Evolutionary conservation across 2,797 vertebrate genomes (phyloP).

Genomic region (Sebastes taczanowskii): DNA sequence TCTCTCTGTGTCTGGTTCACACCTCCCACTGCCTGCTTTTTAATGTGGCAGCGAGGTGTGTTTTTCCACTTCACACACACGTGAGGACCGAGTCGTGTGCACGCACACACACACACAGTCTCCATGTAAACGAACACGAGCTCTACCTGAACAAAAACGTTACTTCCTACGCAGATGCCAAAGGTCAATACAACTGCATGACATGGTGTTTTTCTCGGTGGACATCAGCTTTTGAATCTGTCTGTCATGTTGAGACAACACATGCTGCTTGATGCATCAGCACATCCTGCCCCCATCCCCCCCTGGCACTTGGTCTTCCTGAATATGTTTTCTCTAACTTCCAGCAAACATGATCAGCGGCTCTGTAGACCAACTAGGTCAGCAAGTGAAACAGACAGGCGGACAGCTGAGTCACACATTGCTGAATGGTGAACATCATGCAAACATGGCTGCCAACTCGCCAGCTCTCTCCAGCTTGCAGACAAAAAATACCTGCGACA

Average conservation of each 20-base stretch:
- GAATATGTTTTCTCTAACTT: neutral
- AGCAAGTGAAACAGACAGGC: conserved; percentile 15
- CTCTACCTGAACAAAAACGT: neutral
- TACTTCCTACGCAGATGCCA: neutral
- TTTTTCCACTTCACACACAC: conserved; percentile 46
- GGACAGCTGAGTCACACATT: conserved; percentile 58
- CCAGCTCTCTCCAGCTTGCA: neutral
- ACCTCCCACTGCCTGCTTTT: conserved; percentile 12
- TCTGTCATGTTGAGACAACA: neutral
- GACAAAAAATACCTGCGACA: conserved; percentile 7
- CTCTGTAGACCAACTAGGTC: conserved; percentile 11
- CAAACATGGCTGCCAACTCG: conserved; percentile 4
- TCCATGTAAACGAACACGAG: neutral
- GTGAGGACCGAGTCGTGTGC: neutral
- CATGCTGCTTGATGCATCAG: neutral
- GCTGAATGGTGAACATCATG: conserved; percentile 22
- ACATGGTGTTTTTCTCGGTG: neutral
- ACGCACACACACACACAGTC: neutral
- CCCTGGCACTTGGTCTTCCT: neutral
- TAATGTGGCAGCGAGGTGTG: conserved; percentile 14
- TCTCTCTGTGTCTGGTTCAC: conserved; percentile 29
- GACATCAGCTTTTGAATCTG: neutral
- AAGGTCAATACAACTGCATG: neutral
- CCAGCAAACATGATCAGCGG: conserved; percentile 23
- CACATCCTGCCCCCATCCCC: neutral